Evolutionary conservation across 2,888 invertebrate species (phyloP).

Genomic region (Apodemia mormo): DNA sequence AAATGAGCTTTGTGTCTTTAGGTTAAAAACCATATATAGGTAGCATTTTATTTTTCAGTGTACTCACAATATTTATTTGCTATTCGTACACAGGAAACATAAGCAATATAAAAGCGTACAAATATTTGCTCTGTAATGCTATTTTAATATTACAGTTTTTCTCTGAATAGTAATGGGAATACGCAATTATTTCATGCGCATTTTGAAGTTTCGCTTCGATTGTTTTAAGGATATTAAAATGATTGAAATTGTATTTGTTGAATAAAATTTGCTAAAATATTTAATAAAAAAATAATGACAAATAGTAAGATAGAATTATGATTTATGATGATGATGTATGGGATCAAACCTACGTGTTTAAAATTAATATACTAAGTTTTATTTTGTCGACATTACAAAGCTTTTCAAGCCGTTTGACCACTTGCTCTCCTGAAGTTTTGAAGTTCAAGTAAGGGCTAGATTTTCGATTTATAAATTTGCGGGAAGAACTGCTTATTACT

Average conservation of each 20-base stretch:
- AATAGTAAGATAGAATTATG: neutral
- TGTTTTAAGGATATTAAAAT: neutral
- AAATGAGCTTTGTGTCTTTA: no score
- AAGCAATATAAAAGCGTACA: neutral
- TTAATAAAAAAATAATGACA: neutral
- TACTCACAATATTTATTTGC: neutral
- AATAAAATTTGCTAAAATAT: neutral
- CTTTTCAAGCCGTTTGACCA: no score
- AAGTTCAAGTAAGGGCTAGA: no score
- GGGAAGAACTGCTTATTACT: no score
- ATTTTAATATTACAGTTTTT: neutral
- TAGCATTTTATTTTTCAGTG: no score
- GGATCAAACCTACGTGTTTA: no score
- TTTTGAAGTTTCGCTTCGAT: slow-evolving; percentile 11
- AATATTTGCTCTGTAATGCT: neutral
- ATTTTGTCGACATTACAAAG: no score
- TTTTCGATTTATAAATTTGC: no score
- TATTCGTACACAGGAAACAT: neutral
- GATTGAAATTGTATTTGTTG: neutral
- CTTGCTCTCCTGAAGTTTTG: no score
- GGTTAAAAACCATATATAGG: no score
- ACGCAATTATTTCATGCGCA: neutral
- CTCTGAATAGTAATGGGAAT: neutral
- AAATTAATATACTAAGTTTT: no score
- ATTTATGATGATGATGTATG: no score